Evolutionary conservation across 2,888 invertebrate genomes (phyloP), one percentile per base, ranked within the genome.

Genomic region (Leptarthrus brevirostris): DNA sequence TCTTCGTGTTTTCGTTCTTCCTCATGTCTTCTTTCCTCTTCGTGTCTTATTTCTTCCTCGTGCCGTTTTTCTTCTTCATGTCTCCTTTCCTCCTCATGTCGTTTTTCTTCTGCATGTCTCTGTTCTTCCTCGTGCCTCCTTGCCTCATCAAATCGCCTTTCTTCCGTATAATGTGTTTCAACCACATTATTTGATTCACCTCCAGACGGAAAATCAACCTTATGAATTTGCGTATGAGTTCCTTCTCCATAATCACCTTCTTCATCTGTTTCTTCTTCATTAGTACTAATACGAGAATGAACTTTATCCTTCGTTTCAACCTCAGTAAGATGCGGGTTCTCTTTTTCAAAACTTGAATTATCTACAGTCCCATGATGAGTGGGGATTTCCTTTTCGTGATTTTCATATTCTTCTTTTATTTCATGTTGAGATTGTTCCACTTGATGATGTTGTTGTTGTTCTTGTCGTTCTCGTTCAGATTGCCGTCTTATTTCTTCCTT

Each of bases 371-470:
- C 56, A 24, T 44, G 47, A 3, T 2, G 16, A 16, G n/a, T 47
- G 1, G 6, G 16, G 10, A 47, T 47, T 34, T 56, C 72, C 14
- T 79, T 78, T 2, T 36, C 74, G 44, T 79, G 80, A 61, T 79
- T 79, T 18, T 78, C 80, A 8, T 80, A 79, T 14, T 80, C 78
- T 1, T 79, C 78, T 75, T 77, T 36, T 1, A 44, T 20, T 2
- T 64, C 44, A 18, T 26, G 20, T n/a, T 24, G n/a, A 44, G 44
- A 18, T 44, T 58, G 44, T 58, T 56, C 56, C 14, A n/a, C 54
- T 8, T 18, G 24, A 44, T 58, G 24, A 44, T 20, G 64, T 44
- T 24, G 22, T 30, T 56, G 56, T 47, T 64, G 64, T n/a, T 64
- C 64, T 24, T 64, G 44, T n/a, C 64, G 64, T 24, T 56, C 36